A percentile compares a stretch with the other conserved stretches of the same genome.
phyloP scores from a whole-genome alignment of 2,797 vertebrate genomes.

The Petrocephalus schoutedeni region DNA sequence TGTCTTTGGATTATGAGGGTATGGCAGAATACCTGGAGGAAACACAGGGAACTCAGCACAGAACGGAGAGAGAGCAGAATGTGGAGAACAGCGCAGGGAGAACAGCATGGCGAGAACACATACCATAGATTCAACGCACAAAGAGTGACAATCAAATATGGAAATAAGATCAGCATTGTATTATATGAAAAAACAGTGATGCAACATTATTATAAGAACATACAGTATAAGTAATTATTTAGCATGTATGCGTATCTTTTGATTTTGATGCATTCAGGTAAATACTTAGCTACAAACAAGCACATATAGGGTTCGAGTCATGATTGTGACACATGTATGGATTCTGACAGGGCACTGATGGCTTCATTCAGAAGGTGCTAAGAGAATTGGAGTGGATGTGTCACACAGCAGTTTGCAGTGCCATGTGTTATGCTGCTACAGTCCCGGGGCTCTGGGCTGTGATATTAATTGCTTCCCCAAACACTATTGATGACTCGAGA shows the following conservation, averaged over 20 bases:
- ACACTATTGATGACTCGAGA: conserved; percentile 51
- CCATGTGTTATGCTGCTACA: conserved; percentile 55
- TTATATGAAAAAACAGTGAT: not conserved
- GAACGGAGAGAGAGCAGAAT: no score
- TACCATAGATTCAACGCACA: not conserved
- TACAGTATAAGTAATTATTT: not conserved
- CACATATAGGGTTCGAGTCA: not conserved
- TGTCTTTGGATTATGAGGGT: not conserved
- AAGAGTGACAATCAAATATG: not conserved
- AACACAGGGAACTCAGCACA: not conserved
- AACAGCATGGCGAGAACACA: not conserved
- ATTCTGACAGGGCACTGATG: not conserved
- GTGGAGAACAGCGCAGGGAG: not conserved
- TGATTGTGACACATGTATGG: not conserved
- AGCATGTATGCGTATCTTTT: not conserved
- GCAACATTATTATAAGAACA: not conserved
- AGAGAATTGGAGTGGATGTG: conserved; percentile 47
- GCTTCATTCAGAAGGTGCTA: conserved; percentile 40
- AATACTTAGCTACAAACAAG: not conserved
- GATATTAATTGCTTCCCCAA: conserved; percentile 59
- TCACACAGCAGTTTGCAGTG: conserved; percentile 45
- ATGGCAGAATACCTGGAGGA: not conserved
- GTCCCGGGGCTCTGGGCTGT: conserved; percentile 44
- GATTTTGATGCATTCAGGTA: not conserved
- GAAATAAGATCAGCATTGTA: not conserved